Base-by-base conservation (phyloP, 1,140 invertebrate species). In the Drosophila neocordata region DNA sequence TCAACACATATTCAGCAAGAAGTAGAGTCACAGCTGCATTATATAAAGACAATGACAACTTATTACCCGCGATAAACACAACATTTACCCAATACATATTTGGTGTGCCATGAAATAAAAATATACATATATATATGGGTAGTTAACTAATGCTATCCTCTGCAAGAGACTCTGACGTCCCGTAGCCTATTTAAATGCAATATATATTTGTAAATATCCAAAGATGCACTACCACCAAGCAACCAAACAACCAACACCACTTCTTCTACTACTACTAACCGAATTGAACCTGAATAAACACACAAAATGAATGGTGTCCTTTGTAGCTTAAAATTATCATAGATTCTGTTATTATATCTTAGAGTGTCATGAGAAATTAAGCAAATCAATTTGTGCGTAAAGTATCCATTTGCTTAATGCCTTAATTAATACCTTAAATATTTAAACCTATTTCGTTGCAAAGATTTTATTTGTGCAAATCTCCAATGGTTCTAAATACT, bases 121-220 rank as follows among this genome's bases (percentile, higher is more conserved):
- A 31, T 6, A 31, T 31, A 31, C 27, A 31, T 31, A 31, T 31
- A 31, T 31, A 2, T 11, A 56, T 55, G 27, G 27, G 27, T 55
- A 18, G 41, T 55, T 55, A 55, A 27, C 27, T 56, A 56, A 31
- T 56, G 13, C 15, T 15, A 48, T 2, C 20, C 41, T 18, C 11
- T 35, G 34, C 8, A 35, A 35, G 34, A 35, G 34, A 31, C 27
- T 31, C 27, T 20, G 31, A 27, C 22, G 8, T 15, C 27, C n/a
- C 24, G 18, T 57, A 73, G 65, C 48, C 65, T 65, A 65, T 64
- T 65, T 84, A 62, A 81, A 69, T 65, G 63, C 68, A 65, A 79
- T 61, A 68, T 61, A 44, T 69, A 73, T 66, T 71, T 71, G 74
- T 77, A 75, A 75, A 75, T 75, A 75, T 67, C 52, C 72, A 65